Evolutionary conservation across 2,888 invertebrate genomes (phyloP), one percentile per base, ranked within the genome.

Genomic region (Caenorhabditis sp.): DNA sequence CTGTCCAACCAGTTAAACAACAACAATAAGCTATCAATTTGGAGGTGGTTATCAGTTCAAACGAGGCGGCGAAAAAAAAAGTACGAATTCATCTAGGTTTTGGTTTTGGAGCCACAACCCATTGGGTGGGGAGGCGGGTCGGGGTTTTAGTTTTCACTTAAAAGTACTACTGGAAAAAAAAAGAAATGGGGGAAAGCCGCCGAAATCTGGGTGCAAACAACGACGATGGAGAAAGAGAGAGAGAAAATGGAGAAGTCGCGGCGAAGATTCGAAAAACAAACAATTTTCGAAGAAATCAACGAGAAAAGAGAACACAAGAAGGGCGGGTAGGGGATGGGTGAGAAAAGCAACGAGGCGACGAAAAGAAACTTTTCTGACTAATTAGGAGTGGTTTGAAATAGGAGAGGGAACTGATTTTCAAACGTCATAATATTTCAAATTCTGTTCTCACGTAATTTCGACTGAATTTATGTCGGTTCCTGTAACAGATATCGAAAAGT

Each of bases 151-250:
- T 69, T 70, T 70, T 70, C 70, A 61, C 44, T 22, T 24, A 58
- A n/a, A 59, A 72, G 41, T 70, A 58, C n/a, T n/a, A n/a, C 54
- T 51, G 35, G 49, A 51, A 64, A 74, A 63, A 38, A n/a, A 66
- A 41, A 35, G n/a, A 35, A 24, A 47, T 22, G 19, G 41, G 47
- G 54, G 54, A 61, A 63, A 73, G 73, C 49, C 59, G 56, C 66
- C 59, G 68, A 79, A 79, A 70, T 79, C 64, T 79, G 70, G 75
- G 58, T 66, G 79, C 79, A 79, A 79, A 79, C 70, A 79, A 79
- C 59, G 16, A 2, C 19, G 5, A 58, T 5, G 54, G 4, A 63
- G 51, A 47, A 19, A 16, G 24, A 51, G 22, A 19, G 24, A 10
- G 72, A 49, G 16, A 26, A 24, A 19, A 24, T 38, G 22, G 16